A percentile compares a stretch with the other conserved stretches of the same genome.
phyloP scores from a whole-genome alignment of 2,113 vertebrate species.

The Albula glossodonta region DNA sequence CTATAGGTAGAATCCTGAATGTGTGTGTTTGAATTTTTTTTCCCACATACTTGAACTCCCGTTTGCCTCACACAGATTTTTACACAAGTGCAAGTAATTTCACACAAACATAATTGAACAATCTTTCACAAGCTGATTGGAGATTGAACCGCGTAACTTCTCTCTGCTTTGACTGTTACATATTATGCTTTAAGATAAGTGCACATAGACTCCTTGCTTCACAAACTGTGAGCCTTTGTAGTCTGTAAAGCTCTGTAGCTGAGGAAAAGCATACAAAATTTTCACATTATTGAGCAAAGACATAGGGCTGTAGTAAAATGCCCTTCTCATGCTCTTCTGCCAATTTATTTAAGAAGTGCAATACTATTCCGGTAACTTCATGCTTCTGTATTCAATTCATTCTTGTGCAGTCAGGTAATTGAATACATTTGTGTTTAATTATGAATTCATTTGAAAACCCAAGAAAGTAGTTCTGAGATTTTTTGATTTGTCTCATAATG shows the following conservation, averaged over 20 bases:
- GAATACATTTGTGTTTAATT: no score
- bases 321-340: no score
- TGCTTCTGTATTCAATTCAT: no score
- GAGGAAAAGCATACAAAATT: background rate
- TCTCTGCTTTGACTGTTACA: background rate
- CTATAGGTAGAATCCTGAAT: background rate
- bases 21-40: background rate
- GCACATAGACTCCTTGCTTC: background rate
- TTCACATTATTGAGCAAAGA: background rate
- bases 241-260: background rate
- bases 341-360: no score
- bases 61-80: background rate
- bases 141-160: background rate
- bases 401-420: no score
- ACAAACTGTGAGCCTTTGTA: background rate
- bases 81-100: background rate
- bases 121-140: background rate
- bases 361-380: no score
- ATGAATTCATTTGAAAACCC: no score
- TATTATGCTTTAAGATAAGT: background rate
- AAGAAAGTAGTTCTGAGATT: no score
- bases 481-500: no score
- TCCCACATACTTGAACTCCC: constrained; percentile 13
- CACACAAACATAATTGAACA: background rate
- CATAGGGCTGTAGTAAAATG: no score